Percentiles rank a stretch among this genome's conserved stretches.
Evolutionary conservation across 2,113 vertebrate genomes (phyloP).

Genomic region (Myiozetetes cayanensis): DNA sequence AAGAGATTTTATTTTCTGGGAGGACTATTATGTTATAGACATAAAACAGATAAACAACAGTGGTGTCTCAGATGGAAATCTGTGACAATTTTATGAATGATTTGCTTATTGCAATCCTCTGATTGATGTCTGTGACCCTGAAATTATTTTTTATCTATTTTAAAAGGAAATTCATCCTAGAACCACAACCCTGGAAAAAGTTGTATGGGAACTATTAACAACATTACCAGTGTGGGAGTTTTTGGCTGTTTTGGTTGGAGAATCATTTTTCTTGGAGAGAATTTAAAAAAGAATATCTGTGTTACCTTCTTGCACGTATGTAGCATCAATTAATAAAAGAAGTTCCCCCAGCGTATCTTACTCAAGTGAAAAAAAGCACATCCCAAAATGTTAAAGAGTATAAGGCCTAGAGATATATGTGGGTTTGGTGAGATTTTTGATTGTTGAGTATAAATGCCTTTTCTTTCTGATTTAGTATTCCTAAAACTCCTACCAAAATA

Average conservation of each 20-base stretch:
- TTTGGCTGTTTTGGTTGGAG: background rate
- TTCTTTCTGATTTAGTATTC: background rate
- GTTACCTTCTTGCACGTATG: background rate
- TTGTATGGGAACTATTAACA: background rate
- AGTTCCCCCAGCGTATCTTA: background rate
- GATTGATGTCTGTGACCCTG: background rate
- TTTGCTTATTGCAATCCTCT: background rate
- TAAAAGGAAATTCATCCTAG: background rate
- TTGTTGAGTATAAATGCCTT: background rate
- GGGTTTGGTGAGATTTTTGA: background rate
- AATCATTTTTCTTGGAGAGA: background rate
- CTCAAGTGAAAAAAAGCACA: background rate
- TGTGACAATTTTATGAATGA: background rate
- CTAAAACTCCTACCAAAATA: background rate
- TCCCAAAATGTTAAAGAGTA: background rate
- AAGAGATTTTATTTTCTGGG: background rate
- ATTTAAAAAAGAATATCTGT: background rate
- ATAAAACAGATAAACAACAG: background rate
- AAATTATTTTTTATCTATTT: background rate
- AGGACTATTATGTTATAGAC: background rate
- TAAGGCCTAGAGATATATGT: accelerated
- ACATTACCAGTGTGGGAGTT: accelerated
- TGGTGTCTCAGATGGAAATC: background rate
- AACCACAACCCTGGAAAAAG: background rate
- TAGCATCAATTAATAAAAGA: background rate